A percentile compares a stretch with the other conserved stretches of the same genome.
phyloP scores from a whole-genome alignment of 2,113 vertebrate species.

The Cisticola juncidis region DNA sequence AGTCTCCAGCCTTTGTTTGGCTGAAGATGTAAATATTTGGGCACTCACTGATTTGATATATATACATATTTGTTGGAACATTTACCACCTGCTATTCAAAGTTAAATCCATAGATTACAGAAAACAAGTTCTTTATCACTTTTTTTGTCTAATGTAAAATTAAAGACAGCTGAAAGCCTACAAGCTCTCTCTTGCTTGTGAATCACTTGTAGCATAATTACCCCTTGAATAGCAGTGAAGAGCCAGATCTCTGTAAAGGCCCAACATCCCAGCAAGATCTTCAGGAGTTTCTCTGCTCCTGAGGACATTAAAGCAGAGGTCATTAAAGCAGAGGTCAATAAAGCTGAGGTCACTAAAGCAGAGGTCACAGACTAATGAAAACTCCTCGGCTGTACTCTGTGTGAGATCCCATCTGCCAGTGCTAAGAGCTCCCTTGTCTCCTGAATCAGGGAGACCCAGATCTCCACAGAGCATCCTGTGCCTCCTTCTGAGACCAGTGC shows the following conservation, averaged over 20 bases:
- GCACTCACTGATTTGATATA: conserved; percentile 69
- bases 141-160: conserved; percentile 67
- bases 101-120: conserved; percentile 69
- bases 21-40: conserved; percentile 72
- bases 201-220: conserved; percentile 48
- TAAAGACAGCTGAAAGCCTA: conserved; percentile 62
- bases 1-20: conserved; percentile 72
- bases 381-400: background rate
- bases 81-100: conserved; percentile 73
- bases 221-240: background rate
- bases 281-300: background rate
- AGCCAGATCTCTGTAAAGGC: background rate
- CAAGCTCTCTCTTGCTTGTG: conserved; percentile 22
- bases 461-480: rapidly evolving
- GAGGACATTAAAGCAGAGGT: background rate
- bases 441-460: background rate
- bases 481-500: background rate
- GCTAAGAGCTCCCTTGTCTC: background rate
- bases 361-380: background rate
- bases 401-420: background rate
- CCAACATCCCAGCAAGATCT: background rate
- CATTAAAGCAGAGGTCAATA: background rate
- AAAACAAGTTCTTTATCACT: conserved; percentile 68
- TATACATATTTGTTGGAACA: conserved; percentile 72
- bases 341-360: background rate